phyloP scores from a whole-genome alignment of 2,888 invertebrate genomes.

The Caenorhabditis becei region DNA sequence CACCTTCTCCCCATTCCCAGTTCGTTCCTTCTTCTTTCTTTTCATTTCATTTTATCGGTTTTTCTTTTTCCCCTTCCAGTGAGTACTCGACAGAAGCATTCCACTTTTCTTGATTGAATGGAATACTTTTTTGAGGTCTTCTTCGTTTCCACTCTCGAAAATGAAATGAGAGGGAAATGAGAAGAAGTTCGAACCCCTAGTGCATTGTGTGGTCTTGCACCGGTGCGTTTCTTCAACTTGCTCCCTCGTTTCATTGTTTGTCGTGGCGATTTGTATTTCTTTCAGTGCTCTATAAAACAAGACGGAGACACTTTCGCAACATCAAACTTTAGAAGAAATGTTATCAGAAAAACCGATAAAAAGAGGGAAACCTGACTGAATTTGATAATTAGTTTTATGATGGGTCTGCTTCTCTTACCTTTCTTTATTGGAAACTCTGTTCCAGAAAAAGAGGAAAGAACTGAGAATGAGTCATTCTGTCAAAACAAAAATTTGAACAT shows the following conservation, averaged over 20 bases:
- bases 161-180: slow-evolving; percentile 3
- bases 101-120: slow-evolving; percentile 42
- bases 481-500: too few relatives aligned
- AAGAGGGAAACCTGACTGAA: slow-evolving; percentile 25
- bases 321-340: slow-evolving; percentile 38
- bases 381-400: slow-evolving; percentile 38
- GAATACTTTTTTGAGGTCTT: slow-evolving; percentile 18
- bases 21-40: background rate
- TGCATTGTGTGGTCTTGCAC: background rate
- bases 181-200: background rate
- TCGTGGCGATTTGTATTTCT: slow-evolving; percentile 31
- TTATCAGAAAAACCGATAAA: slow-evolving; percentile 46
- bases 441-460: background rate
- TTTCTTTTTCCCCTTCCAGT: background rate
- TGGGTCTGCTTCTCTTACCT: background rate
- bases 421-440: background rate
- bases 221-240: slow-evolving; percentile 6
- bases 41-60: background rate
- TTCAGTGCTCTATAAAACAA: slow-evolving; percentile 22
- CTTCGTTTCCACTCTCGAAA: background rate
- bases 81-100: slow-evolving; percentile 15
- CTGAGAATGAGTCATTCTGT: too few relatives aligned
- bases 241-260: slow-evolving; percentile 29
- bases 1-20: background rate
- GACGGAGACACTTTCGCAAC: slow-evolving; percentile 12